A percentile compares a stretch with the other conserved stretches of the same genome.
Conservation (phyloP, 2,797 vertebrate genomes). For the Bovichtus variegatus region DNA sequence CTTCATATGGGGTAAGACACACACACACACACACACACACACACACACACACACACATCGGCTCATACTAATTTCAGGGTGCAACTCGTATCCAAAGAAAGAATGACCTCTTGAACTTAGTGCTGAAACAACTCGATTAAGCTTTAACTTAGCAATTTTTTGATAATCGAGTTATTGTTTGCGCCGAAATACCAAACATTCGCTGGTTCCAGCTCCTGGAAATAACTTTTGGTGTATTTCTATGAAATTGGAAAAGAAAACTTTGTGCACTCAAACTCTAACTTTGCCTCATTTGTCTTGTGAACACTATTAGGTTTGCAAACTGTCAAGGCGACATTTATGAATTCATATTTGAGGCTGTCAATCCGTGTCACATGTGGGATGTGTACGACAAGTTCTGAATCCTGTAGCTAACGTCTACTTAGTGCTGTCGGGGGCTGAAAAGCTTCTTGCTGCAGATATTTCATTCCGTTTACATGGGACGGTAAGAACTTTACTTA, state of each 20-base stretch:
- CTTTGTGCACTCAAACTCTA: background rate
- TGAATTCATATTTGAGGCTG: background rate
- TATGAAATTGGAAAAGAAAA: background rate
- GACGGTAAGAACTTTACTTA: background rate
- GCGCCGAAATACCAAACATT: background rate
- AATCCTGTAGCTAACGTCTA: background rate
- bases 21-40: background rate
- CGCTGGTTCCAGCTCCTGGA: background rate
- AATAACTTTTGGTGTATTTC: background rate
- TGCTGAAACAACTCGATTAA: background rate
- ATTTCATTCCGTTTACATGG: background rate
- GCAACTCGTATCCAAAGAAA: background rate
- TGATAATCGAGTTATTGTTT: background rate
- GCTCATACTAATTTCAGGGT: background rate
- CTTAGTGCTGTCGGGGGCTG: background rate
- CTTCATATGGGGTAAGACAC: constrained; percentile 97
- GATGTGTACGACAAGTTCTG: background rate
- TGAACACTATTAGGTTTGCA: background rate
- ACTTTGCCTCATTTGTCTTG: background rate
- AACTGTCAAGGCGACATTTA: background rate
- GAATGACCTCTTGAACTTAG: background rate
- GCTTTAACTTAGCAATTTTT: background rate
- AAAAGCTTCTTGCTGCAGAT: background rate
- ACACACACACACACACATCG: background rate
- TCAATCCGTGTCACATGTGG: background rate